Evolutionary conservation across 2,113 vertebrate species (phyloP), one percentile per base, ranked within the genome.

Genomic region (Aix galericulata): DNA sequence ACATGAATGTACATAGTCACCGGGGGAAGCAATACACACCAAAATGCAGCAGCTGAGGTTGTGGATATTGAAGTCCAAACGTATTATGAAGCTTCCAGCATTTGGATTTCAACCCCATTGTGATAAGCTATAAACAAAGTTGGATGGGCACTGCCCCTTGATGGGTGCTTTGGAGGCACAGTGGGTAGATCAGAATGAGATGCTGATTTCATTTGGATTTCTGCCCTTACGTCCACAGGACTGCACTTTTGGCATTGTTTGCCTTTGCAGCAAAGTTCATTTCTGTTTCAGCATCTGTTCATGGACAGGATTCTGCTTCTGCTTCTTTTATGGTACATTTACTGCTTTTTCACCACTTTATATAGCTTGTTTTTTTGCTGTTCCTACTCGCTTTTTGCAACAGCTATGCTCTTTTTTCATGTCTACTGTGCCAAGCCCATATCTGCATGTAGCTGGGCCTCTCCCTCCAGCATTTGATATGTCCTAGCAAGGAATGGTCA

Each of bases 251-350:
- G 80, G 80, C 93, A 79, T 88, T 85, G 75, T 58, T 86, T 89
- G 38, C 21, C 66, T 88, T 86, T 93, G 52, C 72, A 94, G 69
- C 53, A 82, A 95, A 87, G 40, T 86, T 88, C 4, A 31, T 94
- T 96, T 92, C 93, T 91, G 31, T 93, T 89, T 97, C 93, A 96
- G 59, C 80, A 93, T 92, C 77, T 95, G 84, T 86, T 91, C 62
- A 44, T 11, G 7, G 64, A 62, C 31, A 59, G 68, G 26, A 84
- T 17, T 93, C 36, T 83, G 20, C 7, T 92, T 59, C 75, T 89
- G 14, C 5, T 82, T 91, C 26, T 64, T 88, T 74, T 34, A 46
- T 67, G 20, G n/a, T 76, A 67, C 29, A 18, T 90, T n/a, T 90
- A 53, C 40, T 52, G 53, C 20, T 77, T 4, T 86, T 94, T 76